Base-by-base conservation (phyloP, 2,888 invertebrate genomes). In the Drosophila pseudotalamancana region DNA sequence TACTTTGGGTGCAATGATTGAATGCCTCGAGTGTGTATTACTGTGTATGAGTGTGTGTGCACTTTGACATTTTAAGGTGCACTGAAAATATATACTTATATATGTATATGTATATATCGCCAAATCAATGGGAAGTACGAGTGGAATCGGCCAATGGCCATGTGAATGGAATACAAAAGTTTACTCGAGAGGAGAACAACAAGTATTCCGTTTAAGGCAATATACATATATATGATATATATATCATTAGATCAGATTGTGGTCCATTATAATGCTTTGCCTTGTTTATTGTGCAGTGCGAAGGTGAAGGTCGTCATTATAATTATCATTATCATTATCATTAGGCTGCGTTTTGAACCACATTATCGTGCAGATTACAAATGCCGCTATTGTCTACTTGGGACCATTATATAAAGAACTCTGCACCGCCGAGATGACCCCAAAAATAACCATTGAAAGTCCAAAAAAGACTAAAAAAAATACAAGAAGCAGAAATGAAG, bases 141-240 rank as follows among this genome's bases (percentile, higher is more conserved):
- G 39, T 50, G 70, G 53, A 72, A 72, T 54, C 72, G 70, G 27
- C 60, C 72, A 84, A 48, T 73, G 81, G 65, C 81, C 75, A 77
- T 70, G 64, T 87, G 87, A 87, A 83, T 87, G 76, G 82, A 83
- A 83, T 87, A 87, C 81, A 71, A 81, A 49, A 37, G 51, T 19
- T 18, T 18, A 18, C 2, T n/a, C 12, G 25, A 46, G 62, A 32
- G 63, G 18, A 35, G 54, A 59, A 16, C 31, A n/a, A 60, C 16
- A 48, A 50, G 43, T 32, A 50, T 62, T 60, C 57, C 64, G 42
- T 71, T 43, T 62, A 72, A 65, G 62, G 40, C 71, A 27, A 23
- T 5, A 48, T 21, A 31, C 4, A 18, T n/a, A 2, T 34, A 34
- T 25, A 19, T n/a, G n/a, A n/a, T 45, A 31, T 50, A 74, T 65